Conservation (phyloP, 2,113 vertebrate genomes). For the Melanerpes aurifrons region DNA sequence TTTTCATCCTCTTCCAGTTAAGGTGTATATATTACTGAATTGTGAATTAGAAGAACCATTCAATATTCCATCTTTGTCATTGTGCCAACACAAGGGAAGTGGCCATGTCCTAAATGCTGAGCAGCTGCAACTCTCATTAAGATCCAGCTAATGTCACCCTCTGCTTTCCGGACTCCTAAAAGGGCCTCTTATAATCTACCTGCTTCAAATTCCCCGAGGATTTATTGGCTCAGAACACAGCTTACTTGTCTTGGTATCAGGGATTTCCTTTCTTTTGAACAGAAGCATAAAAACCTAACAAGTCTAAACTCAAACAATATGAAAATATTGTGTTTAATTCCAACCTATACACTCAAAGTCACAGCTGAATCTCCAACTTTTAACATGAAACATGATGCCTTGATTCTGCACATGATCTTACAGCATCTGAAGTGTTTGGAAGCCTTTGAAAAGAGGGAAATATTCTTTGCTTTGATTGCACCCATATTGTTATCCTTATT, state of each 20-base stretch:
- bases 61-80: constrained; percentile 45
- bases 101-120: constrained; percentile 33
- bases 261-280: constrained; percentile 66
- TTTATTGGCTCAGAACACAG: constrained; percentile 59
- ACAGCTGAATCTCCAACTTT: constrained; percentile 43
- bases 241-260: constrained; percentile 58
- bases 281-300: constrained; percentile 55
- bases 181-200: constrained; percentile 52
- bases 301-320: constrained; percentile 49
- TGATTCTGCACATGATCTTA: constrained; percentile 2
- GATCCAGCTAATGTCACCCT: neutral
- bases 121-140: constrained; percentile 61
- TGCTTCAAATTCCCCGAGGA: constrained; percentile 54
- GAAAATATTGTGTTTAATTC: constrained; percentile 65
- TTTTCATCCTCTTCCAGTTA: neutral
- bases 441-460: constrained; percentile 17
- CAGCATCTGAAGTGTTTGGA: neutral
- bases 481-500: constrained; percentile 33
- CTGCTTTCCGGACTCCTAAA: constrained; percentile 41
- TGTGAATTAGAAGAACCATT: constrained; percentile 51
- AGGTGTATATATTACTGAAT: neutral
- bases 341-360: constrained; percentile 33
- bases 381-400: constrained; percentile 36
- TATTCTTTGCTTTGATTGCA: constrained; percentile 21
- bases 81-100: constrained; percentile 55